These are phyloP conservation scores for Stenoptilia bipunctidactyla DNA, from an alignment of 2,888 invertebrate species.

Conservation along the genomic window DNA sequence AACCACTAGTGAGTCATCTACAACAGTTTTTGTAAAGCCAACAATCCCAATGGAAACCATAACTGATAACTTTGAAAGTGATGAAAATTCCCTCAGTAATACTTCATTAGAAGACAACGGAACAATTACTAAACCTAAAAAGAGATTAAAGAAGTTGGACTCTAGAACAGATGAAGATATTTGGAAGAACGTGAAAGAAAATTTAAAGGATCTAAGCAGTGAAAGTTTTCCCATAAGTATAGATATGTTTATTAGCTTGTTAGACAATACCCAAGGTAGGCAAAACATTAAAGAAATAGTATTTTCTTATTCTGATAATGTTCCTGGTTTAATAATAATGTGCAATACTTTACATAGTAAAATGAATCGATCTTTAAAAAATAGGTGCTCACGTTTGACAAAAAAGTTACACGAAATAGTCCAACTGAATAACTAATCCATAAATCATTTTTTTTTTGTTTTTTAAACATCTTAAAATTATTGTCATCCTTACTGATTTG, in stretches of 20 bases:
- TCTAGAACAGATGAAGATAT: conserved; percentile 9
- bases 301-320: neutral
- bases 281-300: conserved; percentile 8
- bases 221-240: neutral
- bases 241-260: conserved; percentile 11
- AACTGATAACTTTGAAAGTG: neutral
- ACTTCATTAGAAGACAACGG: neutral
- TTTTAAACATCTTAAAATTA: too few relatives aligned
- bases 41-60: neutral
- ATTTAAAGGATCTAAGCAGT: conserved; percentile 4
- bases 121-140: neutral
- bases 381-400: neutral
- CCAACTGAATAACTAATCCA: too few relatives aligned
- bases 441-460: too few relatives aligned
- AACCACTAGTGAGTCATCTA: neutral
- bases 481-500: too few relatives aligned
- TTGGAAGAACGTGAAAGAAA: conserved; percentile 7
- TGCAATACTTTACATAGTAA: neutral
- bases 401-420: neutral
- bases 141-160: conserved; percentile 8
- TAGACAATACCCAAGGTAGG: conserved; percentile 9
- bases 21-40: neutral
- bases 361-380: neutral
- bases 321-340: conserved; percentile 1
- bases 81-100: neutral